phyloP scores from a whole-genome alignment of 2,888 invertebrate species.

The Alentia gelatinosa region DNA sequence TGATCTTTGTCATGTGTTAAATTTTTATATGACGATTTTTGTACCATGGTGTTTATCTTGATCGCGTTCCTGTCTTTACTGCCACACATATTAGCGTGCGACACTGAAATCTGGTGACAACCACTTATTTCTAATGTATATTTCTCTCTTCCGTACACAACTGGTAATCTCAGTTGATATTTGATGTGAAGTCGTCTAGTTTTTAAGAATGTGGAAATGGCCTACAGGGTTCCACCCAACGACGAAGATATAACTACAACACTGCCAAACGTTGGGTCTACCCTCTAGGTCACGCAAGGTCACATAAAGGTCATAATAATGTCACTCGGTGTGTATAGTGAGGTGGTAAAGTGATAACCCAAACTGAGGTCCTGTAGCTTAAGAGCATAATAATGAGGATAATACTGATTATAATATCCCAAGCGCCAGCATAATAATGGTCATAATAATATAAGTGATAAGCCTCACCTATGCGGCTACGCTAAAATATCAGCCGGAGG shows the following conservation, averaged over 20 bases:
- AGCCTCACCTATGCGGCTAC: neutral
- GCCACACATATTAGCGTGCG: neutral
- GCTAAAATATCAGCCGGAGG: neutral
- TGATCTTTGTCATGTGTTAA: neutral
- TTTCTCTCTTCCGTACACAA: neutral
- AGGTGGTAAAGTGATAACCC: slow-evolving; percentile 9
- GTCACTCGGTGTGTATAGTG: neutral
- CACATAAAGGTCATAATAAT: neutral
- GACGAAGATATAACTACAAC: neutral
- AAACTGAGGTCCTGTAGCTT: slow-evolving; percentile 37
- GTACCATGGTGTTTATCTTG: slow-evolving; percentile 29
- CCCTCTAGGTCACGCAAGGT: neutral
- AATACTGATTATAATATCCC: too few species aligned
- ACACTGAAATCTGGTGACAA: neutral
- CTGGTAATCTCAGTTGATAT: neutral
- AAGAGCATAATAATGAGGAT: neutral
- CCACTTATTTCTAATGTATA: neutral
- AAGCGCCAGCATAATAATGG: neutral
- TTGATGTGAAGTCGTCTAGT: neutral
- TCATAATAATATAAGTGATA: neutral
- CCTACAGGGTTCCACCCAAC: neutral
- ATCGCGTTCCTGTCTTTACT: neutral
- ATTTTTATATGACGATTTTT: slow-evolving; percentile 16
- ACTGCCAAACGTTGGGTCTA: slow-evolving; percentile 37
- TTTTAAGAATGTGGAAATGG: neutral